Evolutionary conservation across 2,797 vertebrate species (phyloP), one percentile per base, ranked within the genome.

Genomic region (Chloroceryle amazona): DNA sequence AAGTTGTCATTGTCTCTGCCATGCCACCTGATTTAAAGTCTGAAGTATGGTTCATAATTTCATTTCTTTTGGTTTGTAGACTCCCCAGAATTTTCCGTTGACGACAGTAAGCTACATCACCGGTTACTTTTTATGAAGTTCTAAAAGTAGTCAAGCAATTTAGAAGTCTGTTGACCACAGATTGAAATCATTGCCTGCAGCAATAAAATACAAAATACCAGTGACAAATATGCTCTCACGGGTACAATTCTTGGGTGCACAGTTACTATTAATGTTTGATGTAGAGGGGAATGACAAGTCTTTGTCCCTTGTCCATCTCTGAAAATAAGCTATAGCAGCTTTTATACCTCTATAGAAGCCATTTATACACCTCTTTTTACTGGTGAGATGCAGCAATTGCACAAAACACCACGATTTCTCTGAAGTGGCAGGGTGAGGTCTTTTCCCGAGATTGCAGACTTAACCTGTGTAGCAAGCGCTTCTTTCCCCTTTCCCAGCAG

Each of bases 71-170:
- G 0, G 12, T 73, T 93, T 95, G 25, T 86, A 29, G 17, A 37
- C 28, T 80, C 74, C 21, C 28, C 5, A 4, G 31, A 85, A 16
- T 52, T 79, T 75, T 68, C 26, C 42, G 62, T 0, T 44, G 39
- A 89, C 87, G 49, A 25, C 9, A 26, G 23, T 65, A 78, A 62
- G 8, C 23, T 76, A 58, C 31, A 61, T 81, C 25, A 35, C 7
- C 7, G 14, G 57, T 80, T 86, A 20, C 29, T 49, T 86, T 90
- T 83, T 75, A 58, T 68, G 46, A 51, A 8, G 8, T 81, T 88
- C 54, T 81, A 33, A 41, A 95, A 81, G 51, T 47, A 61, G 41
- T 39, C 37, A 81, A 78, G 58, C 42, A 72, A 42, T 89, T 81
- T 46, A 66, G 62, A 70, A 20, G 23, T 84, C 35, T 90, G 4